Conservation (phyloP, 2,888 invertebrate species). For the Mesorhabditis belari region DNA sequence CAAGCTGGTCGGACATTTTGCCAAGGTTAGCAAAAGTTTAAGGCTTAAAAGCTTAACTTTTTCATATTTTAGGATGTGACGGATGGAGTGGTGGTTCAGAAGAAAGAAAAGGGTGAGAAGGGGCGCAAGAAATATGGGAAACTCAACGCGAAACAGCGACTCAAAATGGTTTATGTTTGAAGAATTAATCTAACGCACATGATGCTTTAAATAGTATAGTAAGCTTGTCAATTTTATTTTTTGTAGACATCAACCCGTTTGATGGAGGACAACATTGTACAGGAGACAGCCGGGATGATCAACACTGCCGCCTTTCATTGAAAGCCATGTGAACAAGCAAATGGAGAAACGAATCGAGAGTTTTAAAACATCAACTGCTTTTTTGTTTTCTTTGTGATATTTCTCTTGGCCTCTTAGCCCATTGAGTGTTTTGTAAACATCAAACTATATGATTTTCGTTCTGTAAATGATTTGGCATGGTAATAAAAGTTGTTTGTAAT, state of each 20-base stretch:
- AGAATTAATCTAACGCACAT: neutral
- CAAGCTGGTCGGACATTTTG: constrained; percentile 25
- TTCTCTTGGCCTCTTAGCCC: too few species aligned
- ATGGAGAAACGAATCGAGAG: too few species aligned
- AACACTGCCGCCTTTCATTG: neutral
- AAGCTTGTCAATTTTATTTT: too few species aligned
- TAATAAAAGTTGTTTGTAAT: too few species aligned
- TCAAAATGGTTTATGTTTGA: constrained; percentile 16
- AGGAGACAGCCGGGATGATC: neutral
- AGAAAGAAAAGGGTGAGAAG: constrained; percentile 14
- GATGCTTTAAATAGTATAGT: too few species aligned
- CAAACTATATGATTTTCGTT: too few species aligned
- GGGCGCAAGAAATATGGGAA: constrained; percentile 30
- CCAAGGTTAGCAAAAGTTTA: constrained; percentile 29
- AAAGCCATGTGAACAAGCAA: too few species aligned
- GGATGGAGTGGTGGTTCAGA: too few species aligned
- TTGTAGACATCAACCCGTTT: neutral
- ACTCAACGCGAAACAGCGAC: constrained; percentile 35
- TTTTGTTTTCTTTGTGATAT: too few species aligned
- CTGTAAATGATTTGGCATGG: too few species aligned
- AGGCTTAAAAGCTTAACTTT: neutral
- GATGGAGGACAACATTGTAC: neutral
- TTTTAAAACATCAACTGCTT: too few species aligned
- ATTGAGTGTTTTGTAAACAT: too few species aligned
- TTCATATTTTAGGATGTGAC: constrained; percentile 5